Evolutionary conservation across 2,888 invertebrate species (phyloP), one percentile per base, ranked within the genome.

Genomic region (Chironomus riparius): DNA sequence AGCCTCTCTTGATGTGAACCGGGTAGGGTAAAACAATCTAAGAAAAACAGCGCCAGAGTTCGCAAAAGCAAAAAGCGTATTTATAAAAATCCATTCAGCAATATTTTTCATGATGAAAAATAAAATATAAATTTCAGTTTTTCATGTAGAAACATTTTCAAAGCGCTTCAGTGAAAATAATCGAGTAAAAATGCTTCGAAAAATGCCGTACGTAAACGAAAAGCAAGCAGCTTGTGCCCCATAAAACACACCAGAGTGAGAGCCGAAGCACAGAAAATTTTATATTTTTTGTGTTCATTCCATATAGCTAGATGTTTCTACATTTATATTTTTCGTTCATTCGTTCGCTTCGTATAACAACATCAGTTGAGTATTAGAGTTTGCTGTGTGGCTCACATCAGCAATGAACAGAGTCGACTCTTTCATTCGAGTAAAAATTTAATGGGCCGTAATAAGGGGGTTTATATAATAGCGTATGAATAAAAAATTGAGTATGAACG

Each of bases 61-160:
- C 68, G 68, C 74, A 74, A 70, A 68, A 74, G 74, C 68, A 74
- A 74, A 74, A 74, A 74, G 74, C 74, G 74, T 74, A 74, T 74
- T 74, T 74, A 74, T 74, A 74, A 74, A 74, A 74, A 74, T 74
- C 74, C 74, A 74, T 74, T 74, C 74, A 74, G 74, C 74, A 74
- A 74, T 74, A 74, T 74, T 74, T 74, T 74, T 74, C 74, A 74
- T 74, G 68, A 74, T 74, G 74, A 74, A 74, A 74, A 74, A 74
- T 74, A 74, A 74, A 74, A 74, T 74, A 74, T 74, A 74, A 74
- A 74, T 74, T 74, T 74, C 74, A 74, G 74, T 74, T 68, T 74
- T 74, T 74, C 74, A 68, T 74, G 68, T 68, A 68, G 74, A 74
- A 74, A 74, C 62, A 68, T 74, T 74, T 74, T 47, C 74, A 74